Evolutionary conservation across 2,888 invertebrate genomes (phyloP).

Genomic region (Pheosia gnoma): DNA sequence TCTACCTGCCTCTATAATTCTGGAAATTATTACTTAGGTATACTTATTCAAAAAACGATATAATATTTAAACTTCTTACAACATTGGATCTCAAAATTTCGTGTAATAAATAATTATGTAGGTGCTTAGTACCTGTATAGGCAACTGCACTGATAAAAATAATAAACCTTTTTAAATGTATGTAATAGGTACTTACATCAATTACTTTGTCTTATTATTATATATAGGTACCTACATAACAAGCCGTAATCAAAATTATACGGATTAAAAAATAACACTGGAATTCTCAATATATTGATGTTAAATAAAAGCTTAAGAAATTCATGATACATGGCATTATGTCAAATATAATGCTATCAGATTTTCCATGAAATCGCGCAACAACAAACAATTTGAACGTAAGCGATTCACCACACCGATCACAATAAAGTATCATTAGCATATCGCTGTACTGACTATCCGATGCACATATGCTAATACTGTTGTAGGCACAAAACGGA

Average conservation of each 20-base stretch:
- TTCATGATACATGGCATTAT: constrained; percentile 32
- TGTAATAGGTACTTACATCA: too few relatives aligned
- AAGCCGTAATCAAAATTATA: too few relatives aligned
- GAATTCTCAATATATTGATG: background rate
- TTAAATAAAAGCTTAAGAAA: constrained; percentile 12
- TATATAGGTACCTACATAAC: too few relatives aligned
- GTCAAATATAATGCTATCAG: constrained; percentile 39
- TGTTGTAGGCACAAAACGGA: constrained; percentile 58
- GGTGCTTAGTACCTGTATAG: background rate
- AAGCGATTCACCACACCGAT: constrained; percentile 51
- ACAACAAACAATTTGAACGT: constrained; percentile 47
- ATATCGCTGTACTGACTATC: constrained; percentile 45
- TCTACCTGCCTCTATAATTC: background rate
- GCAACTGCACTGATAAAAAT: background rate
- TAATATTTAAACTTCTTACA: too few relatives aligned
- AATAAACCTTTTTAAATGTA: too few relatives aligned
- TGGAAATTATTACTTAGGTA: too few relatives aligned
- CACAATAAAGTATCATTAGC: constrained; percentile 61
- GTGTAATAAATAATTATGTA: too few relatives aligned
- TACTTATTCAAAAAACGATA: too few relatives aligned
- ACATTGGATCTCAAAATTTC: too few relatives aligned
- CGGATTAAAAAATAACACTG: background rate
- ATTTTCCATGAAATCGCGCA: constrained; percentile 54
- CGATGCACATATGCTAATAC: constrained; percentile 67
- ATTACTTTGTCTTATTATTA: too few relatives aligned